Conservation (phyloP, 2,888 invertebrate species). For the Drosophila gaucha region DNA sequence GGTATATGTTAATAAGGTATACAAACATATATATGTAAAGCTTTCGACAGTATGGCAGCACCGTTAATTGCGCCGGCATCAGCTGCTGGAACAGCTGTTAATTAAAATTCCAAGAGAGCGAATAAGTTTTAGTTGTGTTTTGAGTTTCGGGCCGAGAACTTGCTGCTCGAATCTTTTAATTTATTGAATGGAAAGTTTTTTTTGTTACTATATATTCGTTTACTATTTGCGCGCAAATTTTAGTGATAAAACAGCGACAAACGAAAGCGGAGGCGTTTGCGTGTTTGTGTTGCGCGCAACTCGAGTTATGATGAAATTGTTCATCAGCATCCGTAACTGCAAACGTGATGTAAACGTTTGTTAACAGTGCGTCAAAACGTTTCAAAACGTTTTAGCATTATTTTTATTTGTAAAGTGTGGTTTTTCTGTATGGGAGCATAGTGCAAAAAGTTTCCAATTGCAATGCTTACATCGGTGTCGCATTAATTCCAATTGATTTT, state of each 20-base stretch:
- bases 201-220: slow-evolving; percentile 4
- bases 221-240: neutral
- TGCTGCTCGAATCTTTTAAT: neutral
- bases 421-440: neutral
- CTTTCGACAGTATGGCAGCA: slow-evolving; percentile 29
- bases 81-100: slow-evolving; percentile 51
- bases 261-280: neutral
- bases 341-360: neutral
- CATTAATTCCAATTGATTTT: neutral
- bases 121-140: slow-evolving; percentile 43
- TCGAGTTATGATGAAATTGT: neutral
- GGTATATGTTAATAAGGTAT: too few relatives aligned
- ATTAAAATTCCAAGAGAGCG: slow-evolving; percentile 12
- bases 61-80: slow-evolving; percentile 4
- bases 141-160: slow-evolving; percentile 21
- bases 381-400: neutral
- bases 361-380: neutral
- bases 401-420: too few relatives aligned
- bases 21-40: neutral
- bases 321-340: neutral
- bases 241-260: neutral
- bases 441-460: neutral
- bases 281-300: slow-evolving; percentile 5
- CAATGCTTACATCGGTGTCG: neutral
- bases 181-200: slow-evolving; percentile 43